Evolutionary conservation across 2,113 vertebrate genomes (phyloP), one percentile per base, ranked within the genome.

Genomic region (Mesitornis unicolor): DNA sequence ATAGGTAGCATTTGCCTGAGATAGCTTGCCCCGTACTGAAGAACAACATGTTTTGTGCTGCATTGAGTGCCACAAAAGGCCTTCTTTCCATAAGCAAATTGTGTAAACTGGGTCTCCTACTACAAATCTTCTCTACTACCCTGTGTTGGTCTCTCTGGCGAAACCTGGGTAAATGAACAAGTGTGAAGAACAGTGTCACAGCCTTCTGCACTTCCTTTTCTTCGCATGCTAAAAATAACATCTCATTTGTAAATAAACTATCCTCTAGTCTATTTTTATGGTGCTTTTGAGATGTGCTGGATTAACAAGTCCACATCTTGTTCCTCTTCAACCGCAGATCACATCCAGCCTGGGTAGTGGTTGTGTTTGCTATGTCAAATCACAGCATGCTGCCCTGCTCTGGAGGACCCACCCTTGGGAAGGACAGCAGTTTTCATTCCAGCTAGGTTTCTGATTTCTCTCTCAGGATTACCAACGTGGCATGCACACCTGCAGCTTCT

Each of bases 151-250:
- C 56, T 84, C 85, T 94, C 84, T 3, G 45, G 36, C 64, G 83
- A 94, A 81, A 83, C 50, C 67, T 92, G 73, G 48, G 60, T 81
- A 96, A 96, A 95, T 94, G 96, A 93, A 78, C 93, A 93, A 95
- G 90, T 87, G 92, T 82, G 88, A 95, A 68, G 83, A 88, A 75
- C 59, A 81, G 69, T 89, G 88, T 89, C 33, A 7, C 48, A 95
- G 88, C 69, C 83, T 93, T 84, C 86, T 64, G 90, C 76, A 87
- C 76, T 90, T 94, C 90, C 71, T 93, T n/a, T 80, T 90, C 73
- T 82, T 38, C 56, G 48, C 16, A 7, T 13, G 28, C 40, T 94
- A 81, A 95, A 93, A 93, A 95, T 92, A 94, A 63, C 35, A 59
- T 51, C 80, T 92, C 71, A 86, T 78, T 93, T 93, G 93, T 95